phyloP scores from a whole-genome alignment of 2,113 vertebrate genomes.

The Perca flavescens region DNA sequence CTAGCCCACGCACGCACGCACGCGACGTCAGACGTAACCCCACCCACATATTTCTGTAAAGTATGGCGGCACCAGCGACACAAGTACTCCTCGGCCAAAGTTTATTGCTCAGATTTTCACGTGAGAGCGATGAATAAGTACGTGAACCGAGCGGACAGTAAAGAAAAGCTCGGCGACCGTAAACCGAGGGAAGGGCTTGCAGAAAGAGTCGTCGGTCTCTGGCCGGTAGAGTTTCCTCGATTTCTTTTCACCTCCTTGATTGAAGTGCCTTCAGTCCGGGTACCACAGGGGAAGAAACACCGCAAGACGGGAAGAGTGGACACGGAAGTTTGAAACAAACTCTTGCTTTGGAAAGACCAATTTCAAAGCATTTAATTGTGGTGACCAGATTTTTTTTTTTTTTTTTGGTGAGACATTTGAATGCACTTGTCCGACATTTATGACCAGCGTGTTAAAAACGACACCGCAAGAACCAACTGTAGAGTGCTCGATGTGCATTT shows the following conservation, averaged over 20 bases:
- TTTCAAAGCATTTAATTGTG: slow-evolving; percentile 22
- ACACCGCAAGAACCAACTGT: slow-evolving; percentile 63
- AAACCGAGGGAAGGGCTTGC: slow-evolving; percentile 23
- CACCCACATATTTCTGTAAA: slow-evolving; percentile 82
- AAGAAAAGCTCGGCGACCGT: slow-evolving; percentile 47
- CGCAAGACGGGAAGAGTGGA: slow-evolving; percentile 68
- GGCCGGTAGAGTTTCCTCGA: slow-evolving; percentile 54
- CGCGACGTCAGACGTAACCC: slow-evolving; percentile 79
- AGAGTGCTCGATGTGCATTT: slow-evolving; percentile 65
- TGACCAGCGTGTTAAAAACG: slow-evolving; percentile 21
- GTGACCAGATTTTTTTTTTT: slow-evolving; percentile 20
- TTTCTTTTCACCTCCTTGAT: slow-evolving; percentile 67
- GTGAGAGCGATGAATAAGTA: slow-evolving; percentile 63
- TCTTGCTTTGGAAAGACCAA: slow-evolving; percentile 17
- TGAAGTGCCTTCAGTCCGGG: slow-evolving; percentile 73
- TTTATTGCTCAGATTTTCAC: slow-evolving; percentile 67
- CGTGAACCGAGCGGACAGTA: slow-evolving; percentile 28
- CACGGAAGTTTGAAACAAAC: slow-evolving; percentile 78
- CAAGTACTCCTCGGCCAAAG: slow-evolving; percentile 67
- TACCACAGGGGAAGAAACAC: slow-evolving; percentile 71
- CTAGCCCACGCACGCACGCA: slow-evolving; percentile 76
- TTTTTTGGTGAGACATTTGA: slow-evolving; percentile 15
- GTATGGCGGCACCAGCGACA: slow-evolving; percentile 84
- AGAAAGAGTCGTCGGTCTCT: slow-evolving; percentile 45
- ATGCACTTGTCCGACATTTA: slow-evolving; percentile 47